Base-by-base conservation (phyloP, 2,113 vertebrate species). In the Corydoras maculifer region DNA sequence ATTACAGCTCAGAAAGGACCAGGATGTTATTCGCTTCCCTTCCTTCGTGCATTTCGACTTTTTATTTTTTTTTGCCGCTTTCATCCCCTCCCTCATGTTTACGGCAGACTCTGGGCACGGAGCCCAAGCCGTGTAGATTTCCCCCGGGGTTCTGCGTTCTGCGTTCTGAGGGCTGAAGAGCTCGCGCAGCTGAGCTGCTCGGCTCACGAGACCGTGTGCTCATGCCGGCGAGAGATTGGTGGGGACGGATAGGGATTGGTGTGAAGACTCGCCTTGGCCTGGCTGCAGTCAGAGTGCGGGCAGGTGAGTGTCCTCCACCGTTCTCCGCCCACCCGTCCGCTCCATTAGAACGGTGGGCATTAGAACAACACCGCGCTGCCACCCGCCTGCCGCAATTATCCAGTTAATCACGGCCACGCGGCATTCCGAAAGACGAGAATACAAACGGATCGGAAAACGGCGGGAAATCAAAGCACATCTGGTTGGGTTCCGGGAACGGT, bases 81-180 rank as follows among this genome's bases (percentile, higher is more conserved):
- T 43, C 7, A 43, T 4, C 35, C 35, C 35, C 35, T 43, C 35
- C 35, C 35, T 43, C 35, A 43, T 43, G 35, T 43, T 43, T 43
- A 43, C 35, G 35, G 35, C 35, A 43, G 7, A 43, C 31, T 57
- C 53, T 35, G 79, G 86, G 84, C 81, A 81, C 78, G 82, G 83
- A 86, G 81, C 84, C 85, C 85, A 68, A 87, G 79, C 82, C 69
- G 73, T 74, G 82, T 68, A 72, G 80, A 83, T 79, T 74, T 69
- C 82, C 82, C 18, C 18, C 18, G 18, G 18, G 18, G 18, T 25
- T 25, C 18, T 25, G 18, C 18, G 18, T 25, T 25, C 18, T 25
- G 18, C 18, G 18, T 25, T 25, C 18, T 25, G 18, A 25, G 18
- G 75, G 65, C 68, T 58, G 75, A 30, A 73, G 35, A 50, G 66